Evolutionary conservation across 2,797 vertebrate species (phyloP).

Genomic region (Pseudopleuronectes americanus): DNA sequence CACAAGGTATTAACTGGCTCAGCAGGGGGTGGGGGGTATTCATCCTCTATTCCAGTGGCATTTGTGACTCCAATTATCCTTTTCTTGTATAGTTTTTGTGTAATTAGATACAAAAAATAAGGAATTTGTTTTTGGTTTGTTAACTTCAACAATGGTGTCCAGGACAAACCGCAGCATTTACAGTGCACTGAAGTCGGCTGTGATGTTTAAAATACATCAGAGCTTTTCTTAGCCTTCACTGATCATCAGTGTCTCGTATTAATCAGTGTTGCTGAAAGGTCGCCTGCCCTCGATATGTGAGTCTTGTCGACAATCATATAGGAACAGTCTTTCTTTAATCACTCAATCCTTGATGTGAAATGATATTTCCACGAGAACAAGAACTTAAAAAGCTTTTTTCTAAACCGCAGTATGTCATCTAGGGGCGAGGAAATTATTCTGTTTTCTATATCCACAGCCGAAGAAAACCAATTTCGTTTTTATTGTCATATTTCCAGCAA

Average conservation of each 20-base stretch:
- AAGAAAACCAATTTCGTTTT: slow-evolving; percentile 77
- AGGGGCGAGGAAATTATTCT: slow-evolving; percentile 51
- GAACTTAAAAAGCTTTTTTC: slow-evolving; percentile 48
- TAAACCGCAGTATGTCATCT: slow-evolving; percentile 55
- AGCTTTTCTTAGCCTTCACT: slow-evolving; percentile 9
- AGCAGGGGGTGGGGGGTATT: slow-evolving; percentile 48
- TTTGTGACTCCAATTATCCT: slow-evolving; percentile 55
- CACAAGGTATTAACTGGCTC: slow-evolving; percentile 56
- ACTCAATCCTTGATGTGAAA: slow-evolving; percentile 41
- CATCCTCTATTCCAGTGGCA: slow-evolving; percentile 39
- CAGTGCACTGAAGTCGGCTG: slow-evolving; percentile 11
- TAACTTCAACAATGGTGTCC: slow-evolving; percentile 25
- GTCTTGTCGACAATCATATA: slow-evolving; percentile 32
- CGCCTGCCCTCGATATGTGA: slow-evolving; percentile 26
- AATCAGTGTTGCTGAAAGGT: slow-evolving; percentile 17
- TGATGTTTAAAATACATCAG: slow-evolving; percentile 5
- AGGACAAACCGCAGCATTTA: slow-evolving; percentile 8
- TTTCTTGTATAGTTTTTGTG: slow-evolving; percentile 28
- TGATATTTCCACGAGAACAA: slow-evolving; percentile 59
- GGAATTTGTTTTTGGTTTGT: slow-evolving; percentile 14
- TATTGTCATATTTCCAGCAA: slow-evolving; percentile 77
- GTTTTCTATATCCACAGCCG: slow-evolving; percentile 58
- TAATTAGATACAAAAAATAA: slow-evolving; percentile 38
- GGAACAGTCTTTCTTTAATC: slow-evolving; percentile 40
- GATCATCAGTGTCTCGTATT: slow-evolving; percentile 12